Base-by-base conservation (phyloP, 2,113 vertebrate genomes). In the Origma solitaria region DNA sequence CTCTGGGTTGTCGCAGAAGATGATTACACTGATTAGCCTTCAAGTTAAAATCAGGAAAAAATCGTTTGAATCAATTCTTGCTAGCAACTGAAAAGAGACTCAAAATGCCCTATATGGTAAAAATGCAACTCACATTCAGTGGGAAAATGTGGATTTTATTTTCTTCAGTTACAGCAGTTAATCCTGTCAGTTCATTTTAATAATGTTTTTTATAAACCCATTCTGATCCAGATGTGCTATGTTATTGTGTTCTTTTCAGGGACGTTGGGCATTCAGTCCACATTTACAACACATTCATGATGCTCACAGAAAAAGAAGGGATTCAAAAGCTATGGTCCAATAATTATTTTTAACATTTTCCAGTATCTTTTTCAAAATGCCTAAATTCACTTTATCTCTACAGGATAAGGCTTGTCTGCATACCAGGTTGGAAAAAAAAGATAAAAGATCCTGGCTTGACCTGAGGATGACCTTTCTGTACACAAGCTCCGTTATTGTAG, bases 391-490 rank as follows among this genome's bases (percentile, higher is more conserved):
- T 95, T 84, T 86, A 84, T 88, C 47, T 82, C 58, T 80, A 56
- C 56, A 85, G 42, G 75, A 71, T 89, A 95, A 94, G 71, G 16
- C 86, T 95, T 88, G 88, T 92, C 91, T 92, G 71, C 91, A 92
- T 93, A 82, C 61, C 86, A 90, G 57, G 75, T 86, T 69, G 65
- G 82, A 75, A 94, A 37, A 49, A 57, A 57, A 94, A 92, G 38
- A 92, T 42, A 57, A 94, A 96, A 96, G 20, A 90, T 62, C 51
- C 87, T 90, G 84, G 88, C 27, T 95, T 97, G 95, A 96, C 96
- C 97, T 92, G 94, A 87, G 44, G 28, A 75, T 97, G 95, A 97
- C 94, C 95, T 95, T 90, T 86, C 75, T 93, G 86, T 79, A 69
- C 82, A 94, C 86, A 95, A 73, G 76, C 80, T 96, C 92, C 7